Conservation (phyloP, 2,888 invertebrate genomes). For the Scaptomyza polygonia region DNA sequence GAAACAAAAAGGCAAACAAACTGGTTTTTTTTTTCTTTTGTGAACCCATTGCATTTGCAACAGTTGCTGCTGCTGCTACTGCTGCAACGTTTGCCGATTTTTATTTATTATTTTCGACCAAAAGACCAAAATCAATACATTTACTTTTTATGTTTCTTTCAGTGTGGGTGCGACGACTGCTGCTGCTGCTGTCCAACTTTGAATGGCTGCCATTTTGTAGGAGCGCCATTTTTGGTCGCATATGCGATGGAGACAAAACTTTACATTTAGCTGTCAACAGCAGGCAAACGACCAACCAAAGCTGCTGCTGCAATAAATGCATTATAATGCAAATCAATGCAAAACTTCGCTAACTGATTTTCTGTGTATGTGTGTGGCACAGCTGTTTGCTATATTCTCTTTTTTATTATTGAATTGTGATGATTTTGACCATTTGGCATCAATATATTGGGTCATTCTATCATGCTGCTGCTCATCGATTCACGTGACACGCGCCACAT, state of each 20-base stretch:
- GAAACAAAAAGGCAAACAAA: conserved; percentile 50
- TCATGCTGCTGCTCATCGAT: conserved; percentile 20
- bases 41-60: conserved; percentile 68
- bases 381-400: conserved; percentile 48
- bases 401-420: conserved; percentile 78
- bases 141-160: conserved; percentile 49
- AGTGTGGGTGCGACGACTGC: conserved; percentile 26
- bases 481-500: conserved; percentile 32
- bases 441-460: conserved; percentile 71
- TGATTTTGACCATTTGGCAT: conserved; percentile 68
- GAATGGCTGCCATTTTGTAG: conserved; percentile 42
- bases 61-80: conserved; percentile 49
- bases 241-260: conserved; percentile 58
- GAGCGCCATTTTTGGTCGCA: conserved; percentile 60
- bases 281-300: conserved; percentile 19
- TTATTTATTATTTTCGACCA: conserved; percentile 75
- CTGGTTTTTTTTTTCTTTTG: conserved; percentile 63
- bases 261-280: conserved; percentile 66
- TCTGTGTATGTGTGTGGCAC: conserved; percentile 7
- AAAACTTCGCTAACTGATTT: conserved; percentile 24
- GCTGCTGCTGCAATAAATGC: conserved; percentile 46
- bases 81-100: conserved; percentile 50
- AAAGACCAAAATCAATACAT: conserved; percentile 71
- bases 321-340: conserved; percentile 63
- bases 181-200: conserved; percentile 28